Base-by-base conservation (phyloP, 2,797 vertebrate genomes). In the Cuniculus paca region DNA sequence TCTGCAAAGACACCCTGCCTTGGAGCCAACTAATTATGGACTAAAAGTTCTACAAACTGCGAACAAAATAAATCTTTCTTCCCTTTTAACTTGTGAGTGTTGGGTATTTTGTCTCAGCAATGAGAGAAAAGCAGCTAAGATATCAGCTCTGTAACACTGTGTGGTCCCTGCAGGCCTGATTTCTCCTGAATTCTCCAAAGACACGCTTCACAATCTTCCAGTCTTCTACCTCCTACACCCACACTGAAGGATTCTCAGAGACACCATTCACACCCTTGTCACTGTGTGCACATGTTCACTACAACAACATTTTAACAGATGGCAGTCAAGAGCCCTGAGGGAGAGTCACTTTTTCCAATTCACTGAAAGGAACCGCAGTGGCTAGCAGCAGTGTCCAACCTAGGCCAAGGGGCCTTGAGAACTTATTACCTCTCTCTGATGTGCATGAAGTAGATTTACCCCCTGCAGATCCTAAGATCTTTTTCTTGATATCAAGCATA, bases 241-340 rank as follows among this genome's bases (percentile, higher is more conserved):
- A 36, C 65, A 19, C 11, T 6, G 14, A 7, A 45, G 13, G 2
- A 14, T 6, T n/a, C 75, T 82, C 39, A 42, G n/a, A 77, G 36
- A n/a, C 19, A 9, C 81, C 1, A 0, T 12, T 72, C 45, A 31
- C 6, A 45, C 2, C 7, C 14, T 6, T 17, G 2, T 48, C 5
- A 4, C 19, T 12, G 28, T 9, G 2, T 0, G 3, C 2, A 36
- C 1, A 2, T 14, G 31, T 82, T 60, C n/a, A 36, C 74, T 45
- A 39, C 45, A 91, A 54, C 60, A 45, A 58, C 9, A 2, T 50
- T 58, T 17, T 80, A 50, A 75, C 19, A 74, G 80, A 6, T 39
- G 63, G 22, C 79, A 83, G 60, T 60, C 16, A 16, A 77, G 54
- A 74, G 70, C 63, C 74, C 24, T 19, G 54, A 74, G 54, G 54